Conservation (phyloP, 2,888 invertebrate species). For the Tolmerus cingulatus region DNA sequence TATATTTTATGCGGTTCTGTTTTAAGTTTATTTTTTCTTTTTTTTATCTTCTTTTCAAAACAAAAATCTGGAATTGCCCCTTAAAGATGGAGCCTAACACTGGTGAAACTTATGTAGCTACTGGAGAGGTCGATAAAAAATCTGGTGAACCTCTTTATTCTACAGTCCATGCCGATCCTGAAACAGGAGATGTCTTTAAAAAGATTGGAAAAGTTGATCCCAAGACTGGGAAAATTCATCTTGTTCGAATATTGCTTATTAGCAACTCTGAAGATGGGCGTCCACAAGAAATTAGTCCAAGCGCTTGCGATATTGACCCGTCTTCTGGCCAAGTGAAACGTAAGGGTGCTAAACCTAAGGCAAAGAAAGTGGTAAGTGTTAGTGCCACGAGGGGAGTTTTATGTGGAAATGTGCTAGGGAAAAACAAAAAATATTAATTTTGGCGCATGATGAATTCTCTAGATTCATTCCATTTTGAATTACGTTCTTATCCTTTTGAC, state of each 20-base stretch:
- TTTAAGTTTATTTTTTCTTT: background rate
- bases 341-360: background rate
- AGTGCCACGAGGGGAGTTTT: background rate
- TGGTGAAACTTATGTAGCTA: constrained; percentile 74
- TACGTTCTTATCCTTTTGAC: background rate
- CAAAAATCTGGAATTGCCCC: constrained; percentile 46
- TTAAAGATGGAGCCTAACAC: constrained; percentile 69
- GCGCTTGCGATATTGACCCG: constrained; percentile 75
- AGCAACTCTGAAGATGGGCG: background rate
- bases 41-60: background rate
- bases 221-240: constrained; percentile 68
- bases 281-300: constrained; percentile 70
- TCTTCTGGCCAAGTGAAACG: constrained; percentile 71
- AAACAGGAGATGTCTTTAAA: constrained; percentile 71
- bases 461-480: background rate
- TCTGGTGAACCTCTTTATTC: constrained; percentile 75
- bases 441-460: background rate
- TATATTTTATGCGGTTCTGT: background rate
- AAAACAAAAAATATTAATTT: background rate
- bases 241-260: constrained; percentile 64
- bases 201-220: constrained; percentile 76
- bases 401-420: background rate
- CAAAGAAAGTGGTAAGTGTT: background rate
- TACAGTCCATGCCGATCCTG: constrained; percentile 62
- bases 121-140: constrained; percentile 75